phyloP scores from a whole-genome alignment of 2,888 invertebrate genomes.

The Halocaridina rubra region DNA sequence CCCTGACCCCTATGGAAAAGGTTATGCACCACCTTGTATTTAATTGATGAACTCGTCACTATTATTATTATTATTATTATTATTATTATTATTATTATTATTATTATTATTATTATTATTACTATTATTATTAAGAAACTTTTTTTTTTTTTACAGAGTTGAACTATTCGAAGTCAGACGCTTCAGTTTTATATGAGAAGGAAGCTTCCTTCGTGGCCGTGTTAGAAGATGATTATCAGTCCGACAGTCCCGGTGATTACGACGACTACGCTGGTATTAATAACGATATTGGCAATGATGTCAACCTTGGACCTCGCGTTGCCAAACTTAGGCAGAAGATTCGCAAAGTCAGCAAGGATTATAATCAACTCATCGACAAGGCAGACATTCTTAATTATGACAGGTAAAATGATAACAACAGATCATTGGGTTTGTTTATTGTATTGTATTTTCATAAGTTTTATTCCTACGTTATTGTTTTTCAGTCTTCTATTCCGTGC shows the following conservation, averaged over 20 bases:
- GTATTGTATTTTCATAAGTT: too few relatives aligned
- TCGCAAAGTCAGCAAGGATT: not conserved
- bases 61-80: not conserved
- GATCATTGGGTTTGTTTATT: too few relatives aligned
- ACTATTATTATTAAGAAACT: too few relatives aligned
- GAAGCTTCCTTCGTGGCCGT: slow-evolving; percentile 83
- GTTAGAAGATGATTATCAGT: slow-evolving; percentile 71
- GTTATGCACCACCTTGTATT: not conserved
- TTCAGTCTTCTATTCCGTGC: too few relatives aligned
- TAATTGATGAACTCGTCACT: not conserved
- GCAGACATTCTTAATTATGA: slow-evolving; percentile 49
- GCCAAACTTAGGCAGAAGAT: not conserved
- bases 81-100: not conserved
- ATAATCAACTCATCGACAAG: slow-evolving; percentile 43
- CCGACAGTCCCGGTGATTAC: not conserved
- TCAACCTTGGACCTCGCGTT: not conserved
- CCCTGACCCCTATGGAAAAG: not conserved
- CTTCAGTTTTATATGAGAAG: slow-evolving; percentile 74
- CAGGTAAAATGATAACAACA: too few relatives aligned
- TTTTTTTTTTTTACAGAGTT: slow-evolving; percentile 74
- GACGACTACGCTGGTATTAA: not conserved
- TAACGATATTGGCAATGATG: not conserved
- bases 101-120: not conserved
- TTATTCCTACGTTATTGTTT: too few relatives aligned
- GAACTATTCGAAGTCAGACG: slow-evolving; percentile 69